Evolutionary conservation across 2,888 invertebrate genomes (phyloP), one percentile per base, ranked within the genome.

Genomic region (Mythimna albipuncta): DNA sequence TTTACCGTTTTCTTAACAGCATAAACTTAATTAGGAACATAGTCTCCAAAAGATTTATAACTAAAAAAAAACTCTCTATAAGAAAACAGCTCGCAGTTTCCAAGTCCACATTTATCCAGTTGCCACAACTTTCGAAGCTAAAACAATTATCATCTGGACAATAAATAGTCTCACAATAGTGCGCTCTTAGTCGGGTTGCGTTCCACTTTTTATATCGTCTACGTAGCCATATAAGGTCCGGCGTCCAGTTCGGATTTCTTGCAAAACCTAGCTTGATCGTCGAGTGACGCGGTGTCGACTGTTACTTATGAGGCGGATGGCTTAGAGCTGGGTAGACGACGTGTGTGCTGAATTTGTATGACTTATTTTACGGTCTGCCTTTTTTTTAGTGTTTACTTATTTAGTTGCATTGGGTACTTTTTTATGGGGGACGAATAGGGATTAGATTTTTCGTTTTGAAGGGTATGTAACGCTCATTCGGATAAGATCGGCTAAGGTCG

Each of bases 151-250:
- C 81, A 85, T 82, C 75, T 50, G 47, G 64, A 85, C 85, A 85
- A 85, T 85, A 85, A 85, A 85, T 85, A 85, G 64, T 72, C 62
- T 47, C 69, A 85, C 85, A 85, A 85, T 85, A 85, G 84, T 84
- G 64, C 71, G 82, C 63, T 66, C 70, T 72, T 75, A 78, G 78
- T 70, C 79, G 78, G 72, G 77, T 78, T 84, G 77, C 86, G 87
- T 87, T 88, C 91, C 85, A 92, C 87, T 92, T 91, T 91, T 92
- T 92, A 91, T 91, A 89, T 85, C 85, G 81, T 85, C 88, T 85
- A 83, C 72, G 69, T 52, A 76, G 35, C 90, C 91, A 26, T 91
- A 91, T 90, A 92, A 85, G 92, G 92, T 71, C 32, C 64, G 69
- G 80, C 78, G 88, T 89, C 88, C 87, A 88, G 85, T 86, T 84